A percentile compares a stretch with the other conserved stretches of the same genome.
Conservation (phyloP, 2,113 vertebrate species). For the Cyprinus carpio region DNA sequence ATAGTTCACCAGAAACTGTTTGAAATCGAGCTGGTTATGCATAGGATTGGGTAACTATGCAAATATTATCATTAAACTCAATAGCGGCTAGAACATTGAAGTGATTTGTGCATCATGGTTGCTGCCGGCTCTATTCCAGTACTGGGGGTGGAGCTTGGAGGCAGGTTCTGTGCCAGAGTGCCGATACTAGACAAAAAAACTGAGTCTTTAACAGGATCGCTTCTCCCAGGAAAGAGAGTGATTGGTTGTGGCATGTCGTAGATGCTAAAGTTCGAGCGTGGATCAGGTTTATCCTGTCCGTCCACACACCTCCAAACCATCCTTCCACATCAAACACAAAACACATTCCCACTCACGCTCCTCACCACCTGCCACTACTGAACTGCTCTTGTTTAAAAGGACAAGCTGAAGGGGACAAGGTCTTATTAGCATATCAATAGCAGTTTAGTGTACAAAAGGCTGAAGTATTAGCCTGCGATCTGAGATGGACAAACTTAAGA, state of each 20-base stretch:
- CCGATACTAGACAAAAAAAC: not conserved
- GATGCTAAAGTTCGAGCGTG: slow-evolving; percentile 50
- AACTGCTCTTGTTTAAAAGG: slow-evolving; percentile 1
- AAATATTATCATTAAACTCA: not conserved
- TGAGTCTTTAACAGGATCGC: slow-evolving; percentile 46
- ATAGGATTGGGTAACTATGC: not conserved
- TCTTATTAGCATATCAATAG: slow-evolving; percentile 32
- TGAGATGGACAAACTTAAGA: not conserved
- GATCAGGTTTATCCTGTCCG: slow-evolving; percentile 77
- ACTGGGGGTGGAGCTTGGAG: not conserved
- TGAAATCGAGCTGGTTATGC: not conserved
- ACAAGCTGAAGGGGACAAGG: slow-evolving; percentile 26
- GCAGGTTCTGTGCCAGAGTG: slow-evolving; percentile 15
- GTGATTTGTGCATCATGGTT: slow-evolving; percentile 18
- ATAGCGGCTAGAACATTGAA: not conserved
- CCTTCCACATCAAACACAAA: slow-evolving; percentile 50
- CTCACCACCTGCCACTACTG: slow-evolving; percentile 23
- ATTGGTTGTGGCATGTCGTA: slow-evolving; percentile 61
- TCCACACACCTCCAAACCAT: slow-evolving; percentile 56
- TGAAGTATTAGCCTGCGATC: slow-evolving; percentile 5
- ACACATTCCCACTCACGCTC: slow-evolving; percentile 48
- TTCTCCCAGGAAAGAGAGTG: slow-evolving; percentile 51
- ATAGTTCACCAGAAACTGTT: not conserved
- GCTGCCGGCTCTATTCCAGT: not conserved
- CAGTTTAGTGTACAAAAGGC: slow-evolving; percentile 27